Conservation (phyloP, 1,140 invertebrate genomes). For the Drosophila dunni region DNA sequence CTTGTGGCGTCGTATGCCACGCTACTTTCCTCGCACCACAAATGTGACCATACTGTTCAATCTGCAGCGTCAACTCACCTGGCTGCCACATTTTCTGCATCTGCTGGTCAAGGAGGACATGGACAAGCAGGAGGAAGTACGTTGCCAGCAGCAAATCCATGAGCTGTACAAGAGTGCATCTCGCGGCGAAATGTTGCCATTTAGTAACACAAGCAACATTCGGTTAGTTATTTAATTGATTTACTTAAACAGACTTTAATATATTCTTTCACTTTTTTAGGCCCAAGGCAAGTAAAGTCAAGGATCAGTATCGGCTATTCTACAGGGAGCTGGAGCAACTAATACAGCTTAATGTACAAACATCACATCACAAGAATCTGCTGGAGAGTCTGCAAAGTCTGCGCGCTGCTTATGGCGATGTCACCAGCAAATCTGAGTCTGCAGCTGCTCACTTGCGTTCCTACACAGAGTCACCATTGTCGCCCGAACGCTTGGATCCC, state of each 20-base stretch:
- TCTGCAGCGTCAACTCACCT: slow-evolving; percentile 88
- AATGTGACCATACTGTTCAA: slow-evolving; percentile 92
- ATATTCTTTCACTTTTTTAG: background rate
- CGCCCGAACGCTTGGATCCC: slow-evolving; percentile 87
- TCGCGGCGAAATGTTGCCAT: slow-evolving; percentile 91
- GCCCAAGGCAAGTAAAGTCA: slow-evolving; percentile 84
- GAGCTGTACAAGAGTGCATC: slow-evolving; percentile 92
- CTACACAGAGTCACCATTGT: slow-evolving; percentile 93
- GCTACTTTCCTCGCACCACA: slow-evolving; percentile 95
- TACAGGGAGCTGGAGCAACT: slow-evolving; percentile 96
- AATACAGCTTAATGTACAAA: slow-evolving; percentile 89
- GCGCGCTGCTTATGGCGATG: slow-evolving; percentile 86
- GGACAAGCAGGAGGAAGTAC: slow-evolving; percentile 92
- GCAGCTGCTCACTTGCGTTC: slow-evolving; percentile 83
- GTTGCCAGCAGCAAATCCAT: slow-evolving; percentile 95
- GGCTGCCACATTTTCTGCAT: slow-evolving; percentile 93
- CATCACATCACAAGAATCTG: slow-evolving; percentile 90
- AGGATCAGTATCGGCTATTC: slow-evolving; percentile 95
- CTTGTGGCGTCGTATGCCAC: slow-evolving; percentile 91
- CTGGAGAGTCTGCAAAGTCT: slow-evolving; percentile 93
- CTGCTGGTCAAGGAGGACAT: slow-evolving; percentile 93
- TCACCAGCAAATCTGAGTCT: slow-evolving; percentile 87
- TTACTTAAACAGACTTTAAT: background rate
- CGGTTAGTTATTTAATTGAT: slow-evolving; percentile 76
- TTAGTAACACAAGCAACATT: slow-evolving; percentile 87